A percentile compares a stretch with the other conserved stretches of the same genome.
phyloP scores from a whole-genome alignment of 1,140 invertebrate species.

The Drosophila eugracilis region DNA sequence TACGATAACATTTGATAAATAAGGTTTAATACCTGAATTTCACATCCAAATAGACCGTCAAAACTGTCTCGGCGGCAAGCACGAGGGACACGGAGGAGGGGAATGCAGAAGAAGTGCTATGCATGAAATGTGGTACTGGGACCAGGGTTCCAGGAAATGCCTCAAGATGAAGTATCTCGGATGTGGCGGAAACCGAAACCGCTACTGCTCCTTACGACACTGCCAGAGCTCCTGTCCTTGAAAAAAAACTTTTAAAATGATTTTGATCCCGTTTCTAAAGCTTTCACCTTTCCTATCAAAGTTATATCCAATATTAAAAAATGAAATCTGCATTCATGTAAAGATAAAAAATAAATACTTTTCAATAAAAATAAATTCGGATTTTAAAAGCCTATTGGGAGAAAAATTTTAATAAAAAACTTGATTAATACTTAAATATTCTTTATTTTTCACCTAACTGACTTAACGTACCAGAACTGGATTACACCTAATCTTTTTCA shows the following conservation, averaged over 20 bases:
- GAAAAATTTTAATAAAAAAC: no score
- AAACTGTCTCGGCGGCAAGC: not conserved
- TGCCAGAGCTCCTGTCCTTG: not conserved
- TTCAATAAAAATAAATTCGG: not conserved
- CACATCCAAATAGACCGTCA: not conserved
- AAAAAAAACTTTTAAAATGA: not conserved
- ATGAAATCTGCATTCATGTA: not conserved
- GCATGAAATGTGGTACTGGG: conserved; percentile 1
- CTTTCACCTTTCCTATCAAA: no score
- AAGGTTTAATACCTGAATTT: not conserved
- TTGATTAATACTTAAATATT: not conserved
- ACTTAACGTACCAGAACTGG: not conserved
- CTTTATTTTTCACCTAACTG: not conserved
- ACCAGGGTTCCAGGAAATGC: not conserved
- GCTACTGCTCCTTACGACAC: conserved; percentile 7
- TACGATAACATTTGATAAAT: not conserved
- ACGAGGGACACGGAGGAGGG: not conserved
- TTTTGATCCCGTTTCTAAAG: not conserved
- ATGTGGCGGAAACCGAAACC: conserved; percentile 14
- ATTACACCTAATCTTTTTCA: not conserved
- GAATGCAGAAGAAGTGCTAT: not conserved
- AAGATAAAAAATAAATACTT: not conserved
- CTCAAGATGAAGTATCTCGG: conserved; percentile 6
- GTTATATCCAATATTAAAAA: not conserved
- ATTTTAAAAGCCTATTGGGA: no score